Evolutionary conservation across 2,888 invertebrate genomes (phyloP), one percentile per base, ranked within the genome.

Genomic region (Eristalis intricaria): DNA sequence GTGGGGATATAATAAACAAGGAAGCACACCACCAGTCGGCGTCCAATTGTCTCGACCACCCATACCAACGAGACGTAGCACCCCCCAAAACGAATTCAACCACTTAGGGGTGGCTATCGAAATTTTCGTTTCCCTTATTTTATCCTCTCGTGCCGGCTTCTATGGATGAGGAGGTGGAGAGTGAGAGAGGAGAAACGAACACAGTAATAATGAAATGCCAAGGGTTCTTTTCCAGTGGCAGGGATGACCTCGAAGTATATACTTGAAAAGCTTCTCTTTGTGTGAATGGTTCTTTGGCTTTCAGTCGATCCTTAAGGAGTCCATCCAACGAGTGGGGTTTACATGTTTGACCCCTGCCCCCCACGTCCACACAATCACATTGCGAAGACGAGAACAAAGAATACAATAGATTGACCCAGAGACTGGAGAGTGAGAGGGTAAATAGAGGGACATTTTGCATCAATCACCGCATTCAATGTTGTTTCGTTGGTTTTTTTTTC

Each of bases 11-110:
- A 83, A 82, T 78, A 50, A 50, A 50, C 19, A 50, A 50, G 50
- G 50, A 50, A 50, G 50, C 50, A n/a, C 50, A 50, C 86, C 78
- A 74, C 78, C 78, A 26, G 75, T 83, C 71, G 86, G 86, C 86
- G 86, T 83, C 86, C 86, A 86, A 86, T 86, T 86, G 86, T 86
- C 86, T 86, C 86, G 86, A 83, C 22, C 74, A 83, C 86, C 43
- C 86, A 86, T 75, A 86, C 86, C 75, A 78, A 13, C 61, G 74
- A 40, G n/a, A 10, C 1, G 19, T 22, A 50, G 8, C 71, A 58
- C 50, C 73, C 35, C 61, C 26, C 15, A 26, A 65, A 32, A 0
- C 60, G 60, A 43, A 43, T 23, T 26, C 75, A 61, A 71, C 81
- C 74, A 75, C 77, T 85, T 75, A 66, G 86, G 50, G 83, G 86